Evolutionary conservation across 1,140 invertebrate species (phyloP).

Genomic region (Drosophila subobscura): DNA sequence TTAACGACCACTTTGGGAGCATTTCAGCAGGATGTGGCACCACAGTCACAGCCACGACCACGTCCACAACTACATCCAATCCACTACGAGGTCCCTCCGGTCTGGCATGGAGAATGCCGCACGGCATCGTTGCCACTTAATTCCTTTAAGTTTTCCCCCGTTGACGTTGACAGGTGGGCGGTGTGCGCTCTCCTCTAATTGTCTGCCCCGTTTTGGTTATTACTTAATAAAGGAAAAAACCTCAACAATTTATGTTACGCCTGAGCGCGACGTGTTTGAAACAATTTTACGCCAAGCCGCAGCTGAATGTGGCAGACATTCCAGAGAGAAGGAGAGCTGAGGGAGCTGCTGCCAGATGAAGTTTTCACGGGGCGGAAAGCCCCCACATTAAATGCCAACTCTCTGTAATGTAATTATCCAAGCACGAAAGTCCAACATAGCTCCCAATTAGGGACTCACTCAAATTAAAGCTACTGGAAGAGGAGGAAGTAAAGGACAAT

Average conservation of each 20-base stretch:
- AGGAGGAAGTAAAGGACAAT: too few relatives aligned
- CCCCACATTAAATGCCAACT: too few relatives aligned
- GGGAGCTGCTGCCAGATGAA: too few relatives aligned
- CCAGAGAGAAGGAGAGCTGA: background rate
- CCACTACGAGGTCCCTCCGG: background rate
- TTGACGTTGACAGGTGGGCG: conserved; percentile 29
- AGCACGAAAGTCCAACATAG: too few relatives aligned
- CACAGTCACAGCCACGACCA: conserved; percentile 1
- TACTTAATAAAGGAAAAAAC: conserved; percentile 70
- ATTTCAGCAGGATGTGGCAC: conserved; percentile 29
- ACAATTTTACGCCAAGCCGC: conserved; percentile 61
- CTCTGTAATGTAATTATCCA: too few relatives aligned
- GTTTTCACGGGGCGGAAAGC: too few relatives aligned
- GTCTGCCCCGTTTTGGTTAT: conserved; percentile 63
- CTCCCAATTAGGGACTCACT: too few relatives aligned
- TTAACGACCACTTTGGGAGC: conserved; percentile 70
- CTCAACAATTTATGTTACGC: conserved; percentile 65
- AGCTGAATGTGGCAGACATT: conserved; percentile 23
- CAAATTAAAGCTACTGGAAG: too few relatives aligned
- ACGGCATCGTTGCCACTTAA: conserved; percentile 62
- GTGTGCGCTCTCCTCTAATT: conserved; percentile 52
- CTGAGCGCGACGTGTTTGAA: conserved; percentile 64
- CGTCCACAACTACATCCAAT: conserved; percentile 2
- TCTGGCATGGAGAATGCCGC: conserved; percentile 15
- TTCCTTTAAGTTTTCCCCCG: conserved; percentile 66